These are phyloP conservation scores for Anser cygnoides DNA, from an alignment of 2,113 vertebrate genomes.

Conservation along the genomic window DNA sequence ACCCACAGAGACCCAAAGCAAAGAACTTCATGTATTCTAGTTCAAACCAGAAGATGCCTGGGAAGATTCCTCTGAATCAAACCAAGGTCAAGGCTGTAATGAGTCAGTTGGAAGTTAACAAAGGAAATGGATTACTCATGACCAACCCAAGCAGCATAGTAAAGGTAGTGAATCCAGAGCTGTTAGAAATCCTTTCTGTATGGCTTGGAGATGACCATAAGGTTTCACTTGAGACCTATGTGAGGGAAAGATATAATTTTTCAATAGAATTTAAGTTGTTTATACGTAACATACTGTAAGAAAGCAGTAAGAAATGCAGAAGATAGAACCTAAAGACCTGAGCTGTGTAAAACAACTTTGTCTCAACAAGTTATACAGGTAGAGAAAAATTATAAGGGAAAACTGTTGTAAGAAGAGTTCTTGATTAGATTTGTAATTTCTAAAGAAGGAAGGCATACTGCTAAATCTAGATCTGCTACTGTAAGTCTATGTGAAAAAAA, in stretches of 20 bases:
- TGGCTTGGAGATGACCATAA: neutral
- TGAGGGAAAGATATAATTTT: neutral
- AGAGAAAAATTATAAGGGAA: neutral
- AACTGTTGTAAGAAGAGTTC: neutral
- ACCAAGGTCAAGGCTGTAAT: neutral
- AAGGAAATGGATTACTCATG: neutral
- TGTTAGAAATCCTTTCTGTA: neutral
- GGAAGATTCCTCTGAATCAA: neutral
- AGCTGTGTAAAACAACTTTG: neutral
- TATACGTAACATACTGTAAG: neutral
- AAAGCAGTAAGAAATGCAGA: neutral
- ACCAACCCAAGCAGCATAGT: neutral
- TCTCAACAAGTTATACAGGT: neutral
- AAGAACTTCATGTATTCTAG: neutral
- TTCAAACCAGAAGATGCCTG: neutral
- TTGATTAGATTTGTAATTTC: neutral
- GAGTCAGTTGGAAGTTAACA: neutral
- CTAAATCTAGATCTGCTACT: too few species aligned
- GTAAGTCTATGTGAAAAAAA: neutral
- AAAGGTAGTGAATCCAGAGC: neutral
- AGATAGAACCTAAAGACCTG: neutral
- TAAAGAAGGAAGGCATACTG: neutral
- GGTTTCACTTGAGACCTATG: neutral
- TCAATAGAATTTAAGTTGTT: neutral
- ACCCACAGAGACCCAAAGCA: too few species aligned